Evolutionary conservation across 2,888 invertebrate species (phyloP).

Genomic region (Ophioninae sp.): DNA sequence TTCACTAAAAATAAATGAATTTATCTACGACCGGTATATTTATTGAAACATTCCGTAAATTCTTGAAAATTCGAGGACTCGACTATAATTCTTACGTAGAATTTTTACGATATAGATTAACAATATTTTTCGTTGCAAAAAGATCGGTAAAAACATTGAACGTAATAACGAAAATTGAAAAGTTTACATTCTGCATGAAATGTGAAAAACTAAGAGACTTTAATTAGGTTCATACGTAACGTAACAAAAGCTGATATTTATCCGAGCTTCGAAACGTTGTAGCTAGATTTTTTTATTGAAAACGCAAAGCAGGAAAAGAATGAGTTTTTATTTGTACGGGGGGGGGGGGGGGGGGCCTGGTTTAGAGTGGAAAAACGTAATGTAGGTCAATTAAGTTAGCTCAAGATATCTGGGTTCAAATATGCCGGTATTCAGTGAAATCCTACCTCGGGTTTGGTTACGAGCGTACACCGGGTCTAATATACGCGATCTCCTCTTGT

Average conservation of each 20-base stretch:
- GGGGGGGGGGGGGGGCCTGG: background rate
- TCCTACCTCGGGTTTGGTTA: constrained; percentile 27
- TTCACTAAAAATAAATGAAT: no score
- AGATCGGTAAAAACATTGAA: no score
- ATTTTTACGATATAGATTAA: no score
- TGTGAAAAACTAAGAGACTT: no score
- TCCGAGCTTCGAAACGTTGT: background rate
- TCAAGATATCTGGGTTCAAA: constrained; percentile 21
- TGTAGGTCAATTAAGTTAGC: constrained; percentile 41
- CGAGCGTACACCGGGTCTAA: background rate
- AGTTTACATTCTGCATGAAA: no score
- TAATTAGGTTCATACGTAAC: background rate
- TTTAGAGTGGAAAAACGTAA: background rate
- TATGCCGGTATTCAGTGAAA: constrained; percentile 19
- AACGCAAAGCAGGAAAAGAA: background rate
- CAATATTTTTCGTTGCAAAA: no score
- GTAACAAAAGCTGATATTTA: background rate
- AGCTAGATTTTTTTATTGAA: background rate
- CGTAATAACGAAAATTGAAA: no score
- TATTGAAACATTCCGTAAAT: no score
- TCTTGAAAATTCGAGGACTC: no score
- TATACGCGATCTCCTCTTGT: background rate
- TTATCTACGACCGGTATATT: no score
- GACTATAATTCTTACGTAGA: no score
- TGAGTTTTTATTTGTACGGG: background rate